These are phyloP conservation scores for Caenorhabditis briggsae DNA, from an alignment of 1,140 invertebrate genomes.

Conservation along the genomic window DNA sequence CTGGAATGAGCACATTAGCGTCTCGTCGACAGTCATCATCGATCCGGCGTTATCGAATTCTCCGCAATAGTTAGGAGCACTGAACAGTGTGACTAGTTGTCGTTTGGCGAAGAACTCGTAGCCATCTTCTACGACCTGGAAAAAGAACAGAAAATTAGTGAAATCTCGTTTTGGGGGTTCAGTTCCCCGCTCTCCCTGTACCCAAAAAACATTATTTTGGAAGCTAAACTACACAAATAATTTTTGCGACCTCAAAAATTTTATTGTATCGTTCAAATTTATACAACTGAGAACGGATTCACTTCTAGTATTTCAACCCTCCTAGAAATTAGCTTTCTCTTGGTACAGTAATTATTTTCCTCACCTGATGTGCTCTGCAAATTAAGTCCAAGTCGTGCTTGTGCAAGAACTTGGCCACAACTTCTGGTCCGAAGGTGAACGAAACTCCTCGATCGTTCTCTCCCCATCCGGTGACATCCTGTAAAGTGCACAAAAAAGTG, in stretches of 20 bases:
- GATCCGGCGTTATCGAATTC: constrained; percentile 99
- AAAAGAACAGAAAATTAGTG: constrained; percentile 47
- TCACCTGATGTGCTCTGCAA: constrained; percentile 80
- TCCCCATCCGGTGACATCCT: constrained; percentile 82
- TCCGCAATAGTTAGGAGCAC: constrained; percentile 96
- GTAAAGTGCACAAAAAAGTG: constrained; percentile 74
- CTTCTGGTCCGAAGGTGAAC: constrained; percentile 81
- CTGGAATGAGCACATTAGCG: constrained; percentile 95
- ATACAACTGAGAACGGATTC: no score
- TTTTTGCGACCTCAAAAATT: no score
- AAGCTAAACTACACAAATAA: no score
- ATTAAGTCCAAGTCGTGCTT: constrained; percentile 81
- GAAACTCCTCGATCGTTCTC: constrained; percentile 81
- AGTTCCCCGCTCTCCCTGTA: no score
- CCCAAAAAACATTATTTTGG: no score
- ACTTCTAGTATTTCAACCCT: no score
- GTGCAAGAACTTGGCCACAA: constrained; percentile 82
- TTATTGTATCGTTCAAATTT: no score
- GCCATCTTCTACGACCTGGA: constrained; percentile 92
- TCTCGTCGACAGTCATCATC: constrained; percentile 99
- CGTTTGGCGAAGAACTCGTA: constrained; percentile 99
- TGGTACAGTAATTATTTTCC: no score
- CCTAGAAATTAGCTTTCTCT: no score
- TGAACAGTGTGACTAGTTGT: constrained; percentile 95
- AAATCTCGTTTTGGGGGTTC: not conserved